Conservation (phyloP, 2,888 invertebrate genomes). For the Didymodactylos carnosus region DNA sequence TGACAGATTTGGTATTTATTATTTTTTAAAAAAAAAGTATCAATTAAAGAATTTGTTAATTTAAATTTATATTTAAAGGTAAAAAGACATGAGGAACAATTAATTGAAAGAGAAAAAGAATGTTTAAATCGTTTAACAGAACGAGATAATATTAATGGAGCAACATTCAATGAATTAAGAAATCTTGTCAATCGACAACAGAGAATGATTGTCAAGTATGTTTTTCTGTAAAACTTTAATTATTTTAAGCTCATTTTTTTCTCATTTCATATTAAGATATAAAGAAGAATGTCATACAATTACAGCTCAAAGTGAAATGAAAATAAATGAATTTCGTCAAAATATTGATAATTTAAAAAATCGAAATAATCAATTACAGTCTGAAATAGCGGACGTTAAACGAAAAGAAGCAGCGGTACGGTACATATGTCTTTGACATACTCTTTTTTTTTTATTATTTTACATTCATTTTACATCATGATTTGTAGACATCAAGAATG, state of each 20-base stretch:
- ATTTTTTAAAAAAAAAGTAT: not conserved
- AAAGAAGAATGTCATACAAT: constrained; percentile 15
- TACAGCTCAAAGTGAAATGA: constrained; percentile 6
- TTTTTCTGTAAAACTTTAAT: too few relatives aligned
- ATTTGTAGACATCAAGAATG: not conserved
- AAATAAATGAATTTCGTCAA: constrained; percentile 3
- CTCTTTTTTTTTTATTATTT: not conserved
- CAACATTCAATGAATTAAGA: constrained; percentile 7
- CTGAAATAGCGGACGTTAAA: not conserved
- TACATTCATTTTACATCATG: not conserved
- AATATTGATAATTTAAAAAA: constrained; percentile 5
- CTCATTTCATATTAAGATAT: not conserved
- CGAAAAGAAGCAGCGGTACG: constrained; percentile 3
- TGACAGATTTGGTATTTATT: constrained; percentile 3
- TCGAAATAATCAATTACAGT: constrained; percentile 2
- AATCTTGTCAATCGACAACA: constrained; percentile 12
- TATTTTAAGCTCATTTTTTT: not conserved
- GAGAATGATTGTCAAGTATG: constrained; percentile 14
- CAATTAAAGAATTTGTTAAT: not conserved
- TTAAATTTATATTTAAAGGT: not conserved
- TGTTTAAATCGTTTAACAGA: not conserved
- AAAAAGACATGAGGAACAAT: constrained; percentile 11
- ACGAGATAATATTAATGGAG: constrained; percentile 2
- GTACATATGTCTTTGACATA: not conserved
- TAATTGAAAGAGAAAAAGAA: not conserved